Conservation (phyloP, 1,140 invertebrate genomes). For the Drosophila triauraria region DNA sequence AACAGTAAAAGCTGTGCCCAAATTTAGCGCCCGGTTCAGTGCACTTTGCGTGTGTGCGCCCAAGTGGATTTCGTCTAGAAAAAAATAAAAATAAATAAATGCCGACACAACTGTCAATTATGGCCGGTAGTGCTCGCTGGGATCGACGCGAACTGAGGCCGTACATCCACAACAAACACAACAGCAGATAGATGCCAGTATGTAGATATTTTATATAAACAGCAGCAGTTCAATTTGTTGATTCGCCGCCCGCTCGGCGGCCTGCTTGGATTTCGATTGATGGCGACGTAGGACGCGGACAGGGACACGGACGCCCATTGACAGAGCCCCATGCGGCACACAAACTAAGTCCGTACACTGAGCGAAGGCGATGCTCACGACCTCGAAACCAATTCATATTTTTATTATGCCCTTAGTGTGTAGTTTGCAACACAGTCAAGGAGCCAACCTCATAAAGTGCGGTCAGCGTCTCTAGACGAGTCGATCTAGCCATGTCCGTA, state of each 20-base stretch:
- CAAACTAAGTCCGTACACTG: conserved; percentile 17
- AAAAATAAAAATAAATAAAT: conserved; percentile 71
- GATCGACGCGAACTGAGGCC: conserved; percentile 39
- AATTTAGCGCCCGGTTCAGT: conserved; percentile 76
- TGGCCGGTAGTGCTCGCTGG: conserved; percentile 60
- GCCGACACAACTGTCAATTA: conserved; percentile 81
- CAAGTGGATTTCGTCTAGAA: conserved; percentile 44
- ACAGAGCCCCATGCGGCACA: conserved; percentile 15
- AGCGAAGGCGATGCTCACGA: background rate
- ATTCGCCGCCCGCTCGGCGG: conserved; percentile 43
- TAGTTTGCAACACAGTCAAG: no score
- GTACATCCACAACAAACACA: conserved; percentile 48
- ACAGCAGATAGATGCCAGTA: conserved; percentile 57
- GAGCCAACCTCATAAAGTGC: no score
- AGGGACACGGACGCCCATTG: conserved; percentile 41
- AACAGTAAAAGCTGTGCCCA: conserved; percentile 70
- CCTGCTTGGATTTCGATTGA: conserved; percentile 70
- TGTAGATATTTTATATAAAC: conserved; percentile 66
- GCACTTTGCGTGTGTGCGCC: conserved; percentile 49
- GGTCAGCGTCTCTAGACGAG: no score
- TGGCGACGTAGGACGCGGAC: conserved; percentile 62
- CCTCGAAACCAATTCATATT: no score
- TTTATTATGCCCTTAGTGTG: no score
- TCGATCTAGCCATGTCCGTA: no score
- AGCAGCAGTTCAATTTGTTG: conserved; percentile 79